These are phyloP conservation scores for Charadrius vociferus DNA, from an alignment of 2,113 vertebrate genomes.

Conservation along the genomic window DNA sequence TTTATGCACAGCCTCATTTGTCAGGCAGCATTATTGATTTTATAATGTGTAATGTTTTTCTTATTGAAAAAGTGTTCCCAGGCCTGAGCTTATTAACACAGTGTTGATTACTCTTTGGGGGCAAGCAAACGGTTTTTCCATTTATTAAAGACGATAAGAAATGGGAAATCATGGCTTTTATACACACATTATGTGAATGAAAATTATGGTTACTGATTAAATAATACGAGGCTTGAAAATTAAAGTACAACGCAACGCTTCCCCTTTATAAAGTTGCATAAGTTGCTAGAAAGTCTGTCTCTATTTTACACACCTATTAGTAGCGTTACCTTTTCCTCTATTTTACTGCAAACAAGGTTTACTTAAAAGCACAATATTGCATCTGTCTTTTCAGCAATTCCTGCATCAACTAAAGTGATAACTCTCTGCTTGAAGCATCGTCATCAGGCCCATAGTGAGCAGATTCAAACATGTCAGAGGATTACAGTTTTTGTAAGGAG, in stretches of 20 bases:
- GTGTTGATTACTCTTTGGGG: constrained; percentile 69
- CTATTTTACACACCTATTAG: not conserved
- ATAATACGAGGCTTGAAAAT: constrained; percentile 58
- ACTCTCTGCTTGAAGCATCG: not conserved
- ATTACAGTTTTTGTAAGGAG: not conserved
- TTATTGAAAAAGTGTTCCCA: constrained; percentile 67
- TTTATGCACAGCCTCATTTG: constrained; percentile 59
- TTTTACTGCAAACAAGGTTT: not conserved
- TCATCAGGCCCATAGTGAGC: not conserved
- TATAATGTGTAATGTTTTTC: constrained; percentile 62
- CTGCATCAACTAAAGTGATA: not conserved
- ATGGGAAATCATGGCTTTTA: constrained; percentile 32
- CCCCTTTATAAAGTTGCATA: not conserved
- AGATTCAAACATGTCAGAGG: not conserved
- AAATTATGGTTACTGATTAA: constrained; percentile 63
- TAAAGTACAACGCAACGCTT: constrained; percentile 33
- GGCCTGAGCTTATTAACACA: constrained; percentile 68
- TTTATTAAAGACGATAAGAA: constrained; percentile 65
- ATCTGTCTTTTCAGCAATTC: not conserved
- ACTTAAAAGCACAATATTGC: not conserved
- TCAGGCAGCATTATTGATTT: constrained; percentile 72
- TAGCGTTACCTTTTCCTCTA: not conserved
- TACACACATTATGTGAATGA: constrained; percentile 37
- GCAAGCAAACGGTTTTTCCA: constrained; percentile 36
- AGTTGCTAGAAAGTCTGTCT: not conserved